Conservation (phyloP, 2,888 invertebrate species). For the Machimus atricapillus region DNA sequence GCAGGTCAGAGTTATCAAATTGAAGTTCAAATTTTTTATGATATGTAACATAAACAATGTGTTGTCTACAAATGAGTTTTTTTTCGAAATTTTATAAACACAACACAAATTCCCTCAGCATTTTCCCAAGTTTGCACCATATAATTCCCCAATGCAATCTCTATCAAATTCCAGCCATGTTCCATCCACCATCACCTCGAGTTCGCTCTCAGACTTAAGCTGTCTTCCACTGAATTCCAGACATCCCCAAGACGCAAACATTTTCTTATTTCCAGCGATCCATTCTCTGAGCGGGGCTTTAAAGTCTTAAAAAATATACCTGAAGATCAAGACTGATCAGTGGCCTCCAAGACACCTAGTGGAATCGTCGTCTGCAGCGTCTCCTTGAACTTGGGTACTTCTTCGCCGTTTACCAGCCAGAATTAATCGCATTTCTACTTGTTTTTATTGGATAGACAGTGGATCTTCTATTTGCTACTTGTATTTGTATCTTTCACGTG, state of each 20-base stretch:
- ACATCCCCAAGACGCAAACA: not conserved
- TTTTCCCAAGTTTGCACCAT: not conserved
- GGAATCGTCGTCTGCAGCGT: conserved; percentile 38
- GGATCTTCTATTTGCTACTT: not conserved
- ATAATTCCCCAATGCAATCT: not conserved
- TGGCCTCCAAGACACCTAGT: conserved; percentile 48
- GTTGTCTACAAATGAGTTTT: too few relatives aligned
- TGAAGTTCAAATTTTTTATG: not conserved
- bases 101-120: not conserved
- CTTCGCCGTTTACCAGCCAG: not conserved
- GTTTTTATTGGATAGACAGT: not conserved
- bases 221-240: not conserved
- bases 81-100: not conserved
- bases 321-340: conserved; percentile 48
- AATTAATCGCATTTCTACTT: not conserved
- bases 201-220: not conserved
- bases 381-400: conserved; percentile 10
- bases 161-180: not conserved
- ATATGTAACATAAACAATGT: not conserved
- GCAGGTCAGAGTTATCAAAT: not conserved
- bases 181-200: not conserved
- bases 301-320: conserved; percentile 44
- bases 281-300: not conserved
- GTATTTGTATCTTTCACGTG: not conserved
- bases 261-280: not conserved